Evolutionary conservation across 2,888 invertebrate species (phyloP).

Genomic region (Julus scandinavius): DNA sequence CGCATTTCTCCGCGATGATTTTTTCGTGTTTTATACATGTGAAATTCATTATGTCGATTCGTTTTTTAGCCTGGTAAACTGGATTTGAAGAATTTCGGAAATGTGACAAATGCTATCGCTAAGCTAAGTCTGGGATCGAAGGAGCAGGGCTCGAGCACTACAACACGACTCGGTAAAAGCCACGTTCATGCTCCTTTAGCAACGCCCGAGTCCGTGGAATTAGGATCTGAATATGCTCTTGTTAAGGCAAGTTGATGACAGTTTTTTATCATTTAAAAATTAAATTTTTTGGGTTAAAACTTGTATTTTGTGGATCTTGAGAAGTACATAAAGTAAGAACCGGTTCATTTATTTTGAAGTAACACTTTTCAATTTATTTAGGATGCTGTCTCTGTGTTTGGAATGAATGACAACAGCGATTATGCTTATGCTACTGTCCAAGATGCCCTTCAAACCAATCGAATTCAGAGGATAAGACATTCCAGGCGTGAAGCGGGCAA

Average conservation of each 20-base stretch:
- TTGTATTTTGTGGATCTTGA: background rate
- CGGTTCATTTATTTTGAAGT: background rate
- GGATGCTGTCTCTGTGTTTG: constrained; percentile 69
- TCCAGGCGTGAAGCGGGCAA: constrained; percentile 50
- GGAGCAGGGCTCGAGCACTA: constrained; percentile 70
- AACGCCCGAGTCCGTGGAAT: constrained; percentile 79
- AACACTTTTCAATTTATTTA: constrained; percentile 65
- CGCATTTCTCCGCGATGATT: constrained; percentile 35
- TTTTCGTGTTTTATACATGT: background rate
- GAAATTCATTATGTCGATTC: background rate
- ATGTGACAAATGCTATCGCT: constrained; percentile 85
- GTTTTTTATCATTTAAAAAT: background rate
- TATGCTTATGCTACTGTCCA: constrained; percentile 77
- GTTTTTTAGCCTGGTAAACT: constrained; percentile 84
- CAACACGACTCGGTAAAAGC: constrained; percentile 64
- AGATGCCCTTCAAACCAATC: constrained; percentile 71
- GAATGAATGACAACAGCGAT: constrained; percentile 69
- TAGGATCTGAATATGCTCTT: constrained; percentile 79
- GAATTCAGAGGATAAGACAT: constrained; percentile 60
- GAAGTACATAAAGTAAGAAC: background rate
- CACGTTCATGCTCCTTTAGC: constrained; percentile 78
- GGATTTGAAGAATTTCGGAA: constrained; percentile 87
- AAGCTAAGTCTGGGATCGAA: constrained; percentile 68
- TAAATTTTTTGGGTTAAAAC: no score
- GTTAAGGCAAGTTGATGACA: constrained; percentile 65